Evolutionary conservation across 2,888 invertebrate species (phyloP).

Genomic region (Hirudinaria manillensis): DNA sequence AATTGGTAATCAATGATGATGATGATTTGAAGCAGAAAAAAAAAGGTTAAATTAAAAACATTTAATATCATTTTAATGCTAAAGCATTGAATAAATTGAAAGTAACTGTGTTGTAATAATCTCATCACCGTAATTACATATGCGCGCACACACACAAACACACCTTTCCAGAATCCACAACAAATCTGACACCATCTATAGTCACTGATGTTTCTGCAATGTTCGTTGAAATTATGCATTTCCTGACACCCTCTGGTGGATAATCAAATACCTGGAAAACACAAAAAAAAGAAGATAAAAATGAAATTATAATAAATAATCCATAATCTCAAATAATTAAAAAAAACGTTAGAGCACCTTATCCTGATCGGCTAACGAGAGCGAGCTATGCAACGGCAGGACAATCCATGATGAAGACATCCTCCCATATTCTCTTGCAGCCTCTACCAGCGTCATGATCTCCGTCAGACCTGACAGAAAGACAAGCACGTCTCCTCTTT

Average conservation of each 20-base stretch:
- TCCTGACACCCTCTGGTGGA: conserved; percentile 85
- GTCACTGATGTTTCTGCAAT: conserved; percentile 98
- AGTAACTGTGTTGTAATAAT: too few species aligned
- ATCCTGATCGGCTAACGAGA: conserved; percentile 90
- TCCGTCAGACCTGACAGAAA: conserved; percentile 92
- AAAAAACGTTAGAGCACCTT: conserved; percentile 59
- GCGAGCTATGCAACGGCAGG: conserved; percentile 80
- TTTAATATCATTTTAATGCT: background rate
- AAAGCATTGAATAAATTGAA: too few species aligned
- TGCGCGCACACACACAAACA: background rate
- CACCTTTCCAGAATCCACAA: conserved; percentile 91
- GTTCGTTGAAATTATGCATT: conserved; percentile 94
- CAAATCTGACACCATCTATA: conserved; percentile 94
- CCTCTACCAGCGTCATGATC: conserved; percentile 75
- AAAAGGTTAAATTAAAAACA: background rate
- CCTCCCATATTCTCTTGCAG: conserved; percentile 69
- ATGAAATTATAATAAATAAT: background rate
- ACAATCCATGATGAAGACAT: conserved; percentile 80
- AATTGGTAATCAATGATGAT: background rate
- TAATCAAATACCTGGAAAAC: conserved; percentile 73
- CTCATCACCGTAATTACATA: background rate
- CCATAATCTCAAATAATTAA: background rate
- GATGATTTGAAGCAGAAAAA: background rate
- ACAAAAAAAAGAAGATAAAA: conserved; percentile 3
- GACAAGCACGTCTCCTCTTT: conserved; percentile 80